Evolutionary conservation across 2,113 vertebrate genomes (phyloP).

Genomic region (Pangasianodon hypophthalmus): DNA sequence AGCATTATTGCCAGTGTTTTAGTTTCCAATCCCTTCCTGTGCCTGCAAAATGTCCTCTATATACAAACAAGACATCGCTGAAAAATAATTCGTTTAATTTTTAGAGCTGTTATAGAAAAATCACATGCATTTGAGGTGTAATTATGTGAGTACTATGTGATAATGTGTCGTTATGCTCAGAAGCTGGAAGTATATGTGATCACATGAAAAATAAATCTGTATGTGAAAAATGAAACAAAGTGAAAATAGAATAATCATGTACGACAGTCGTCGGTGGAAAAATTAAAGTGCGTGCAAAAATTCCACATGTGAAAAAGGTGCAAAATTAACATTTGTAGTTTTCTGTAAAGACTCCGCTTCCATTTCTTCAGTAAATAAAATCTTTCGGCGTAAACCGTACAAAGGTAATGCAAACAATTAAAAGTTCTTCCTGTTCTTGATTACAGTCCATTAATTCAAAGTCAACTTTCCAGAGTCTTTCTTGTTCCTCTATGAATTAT

Average conservation of each 20-base stretch:
- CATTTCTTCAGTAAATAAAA: not conserved
- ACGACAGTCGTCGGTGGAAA: not conserved
- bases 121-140: not conserved
- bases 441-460: not conserved
- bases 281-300: not conserved
- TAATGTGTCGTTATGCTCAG: not conserved
- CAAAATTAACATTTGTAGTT: not conserved
- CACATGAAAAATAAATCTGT: too few relatives aligned
- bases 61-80: not conserved
- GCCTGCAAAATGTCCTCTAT: not conserved
- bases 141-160: not conserved
- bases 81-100: not conserved
- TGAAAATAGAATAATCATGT: not conserved
- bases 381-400: not conserved
- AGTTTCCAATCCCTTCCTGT: not conserved
- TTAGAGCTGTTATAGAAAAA: too few relatives aligned
- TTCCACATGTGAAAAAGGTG: not conserved
- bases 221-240: not conserved
- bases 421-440: not conserved
- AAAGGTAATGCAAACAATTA: constrained; percentile 34
- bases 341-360: not conserved
- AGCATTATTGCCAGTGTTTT: not conserved
- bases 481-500: not conserved
- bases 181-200: too few relatives aligned
- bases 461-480: constrained; percentile 12